phyloP scores from a whole-genome alignment of 2,113 vertebrate genomes.

The Recurvirostra avosetta region DNA sequence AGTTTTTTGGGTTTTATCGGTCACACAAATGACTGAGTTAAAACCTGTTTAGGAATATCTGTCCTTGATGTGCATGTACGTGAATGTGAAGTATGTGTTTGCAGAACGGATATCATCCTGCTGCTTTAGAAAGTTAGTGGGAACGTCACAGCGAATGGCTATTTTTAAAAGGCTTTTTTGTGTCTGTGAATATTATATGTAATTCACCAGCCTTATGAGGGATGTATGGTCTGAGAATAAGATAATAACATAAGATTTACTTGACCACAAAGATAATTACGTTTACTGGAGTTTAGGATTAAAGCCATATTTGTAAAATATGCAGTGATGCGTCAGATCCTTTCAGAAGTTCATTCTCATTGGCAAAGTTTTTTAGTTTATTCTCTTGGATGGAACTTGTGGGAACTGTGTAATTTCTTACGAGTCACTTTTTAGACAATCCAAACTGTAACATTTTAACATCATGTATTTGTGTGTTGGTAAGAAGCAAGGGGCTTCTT shows the following conservation, averaged over 20 bases:
- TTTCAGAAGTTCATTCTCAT: neutral
- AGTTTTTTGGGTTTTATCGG: neutral
- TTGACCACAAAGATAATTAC: neutral
- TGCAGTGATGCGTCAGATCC: neutral
- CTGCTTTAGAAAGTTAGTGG: neutral
- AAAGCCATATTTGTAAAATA: neutral
- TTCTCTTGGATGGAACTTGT: neutral
- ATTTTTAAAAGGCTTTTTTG: neutral
- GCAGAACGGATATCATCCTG: fast-evolving
- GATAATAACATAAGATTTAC: neutral
- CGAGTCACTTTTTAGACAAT: neutral
- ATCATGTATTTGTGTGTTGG: neutral
- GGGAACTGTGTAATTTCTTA: neutral
- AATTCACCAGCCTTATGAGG: neutral
- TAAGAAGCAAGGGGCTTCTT: neutral
- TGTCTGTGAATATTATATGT: neutral
- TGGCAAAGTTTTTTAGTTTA: neutral
- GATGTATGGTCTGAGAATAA: neutral
- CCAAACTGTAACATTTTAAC: neutral
- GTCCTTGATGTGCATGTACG: neutral
- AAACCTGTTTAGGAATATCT: neutral
- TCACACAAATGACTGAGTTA: neutral
- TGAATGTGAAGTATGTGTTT: neutral
- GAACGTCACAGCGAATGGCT: neutral
- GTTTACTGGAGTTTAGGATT: neutral